Evolutionary conservation across 2,888 invertebrate genomes (phyloP), one percentile per base, ranked within the genome.

Genomic region (Platerodrilus igneus): DNA sequence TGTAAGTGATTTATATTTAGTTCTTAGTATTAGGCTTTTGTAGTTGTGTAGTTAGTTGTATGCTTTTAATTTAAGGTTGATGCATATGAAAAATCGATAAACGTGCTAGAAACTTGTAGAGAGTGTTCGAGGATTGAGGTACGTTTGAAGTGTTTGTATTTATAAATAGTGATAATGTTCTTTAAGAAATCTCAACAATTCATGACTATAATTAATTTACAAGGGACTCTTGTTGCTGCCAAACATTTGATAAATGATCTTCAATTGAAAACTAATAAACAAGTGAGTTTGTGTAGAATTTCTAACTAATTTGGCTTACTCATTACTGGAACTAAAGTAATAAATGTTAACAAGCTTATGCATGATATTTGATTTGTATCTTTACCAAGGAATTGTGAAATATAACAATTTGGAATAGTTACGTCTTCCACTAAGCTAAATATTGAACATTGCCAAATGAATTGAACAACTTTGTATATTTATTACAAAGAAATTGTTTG

Each of bases 251-350:
- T 67, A 31, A 65, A 67, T 17, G 61, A 57, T 13, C 37, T 59
- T 31, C 58, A 58, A 43, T 56, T 57, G 22, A 63, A 57, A 44
- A 55, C 50, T 20, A 52, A 55, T 15, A 59, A 61, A 34, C 66
- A 63, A 45, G 68, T 67, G 64, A 66, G 67, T 66, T 41, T 53
- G 14, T 52, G 59, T 35, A 65, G 66, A 65, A 50, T 62, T 34
- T 43, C 60, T 37, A 52, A 60, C 16, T 68, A 66, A 66, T 60
- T 67, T 55, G 62, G 62, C 21, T 47, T 51, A 10, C 44, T 49
- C 14, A 50, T 51, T 22, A 19, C 47, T 33, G 56, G 51, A 45
- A 31, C 55, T 21, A 48, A 52, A 23, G 16, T 15, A 30, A 16
- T 50, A 53, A n/a, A 53, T 45, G 53, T 50, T 37, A 50, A 58